phyloP scores from a whole-genome alignment of 2,888 invertebrate genomes.

The Ormyrus rosae region DNA sequence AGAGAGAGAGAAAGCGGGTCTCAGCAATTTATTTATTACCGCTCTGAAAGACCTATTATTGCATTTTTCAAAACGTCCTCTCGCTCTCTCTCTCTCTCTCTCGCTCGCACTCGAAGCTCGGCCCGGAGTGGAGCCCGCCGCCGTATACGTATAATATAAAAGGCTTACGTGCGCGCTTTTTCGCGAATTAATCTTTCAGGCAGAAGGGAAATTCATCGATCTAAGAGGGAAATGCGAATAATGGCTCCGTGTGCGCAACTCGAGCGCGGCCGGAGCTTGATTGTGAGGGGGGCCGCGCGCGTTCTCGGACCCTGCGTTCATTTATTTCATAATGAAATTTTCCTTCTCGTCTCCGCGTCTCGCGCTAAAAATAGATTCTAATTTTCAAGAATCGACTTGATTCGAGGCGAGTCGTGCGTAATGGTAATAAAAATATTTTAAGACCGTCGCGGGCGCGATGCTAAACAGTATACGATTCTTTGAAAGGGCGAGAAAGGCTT shows the following conservation, averaged over 20 bases:
- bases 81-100: conserved; percentile 22
- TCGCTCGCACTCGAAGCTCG: neutral
- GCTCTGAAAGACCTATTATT: conserved; percentile 72
- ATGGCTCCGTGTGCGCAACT: neutral
- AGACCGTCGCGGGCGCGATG: no score
- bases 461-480: neutral
- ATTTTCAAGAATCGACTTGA: no score
- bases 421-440: no score
- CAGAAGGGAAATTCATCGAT: conserved; percentile 50
- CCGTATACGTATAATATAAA: conserved; percentile 35
- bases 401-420: no score
- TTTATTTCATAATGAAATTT: conserved; percentile 6
- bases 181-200: conserved; percentile 49
- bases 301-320: neutral
- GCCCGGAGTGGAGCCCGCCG: neutral
- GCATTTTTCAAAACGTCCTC: conserved; percentile 71
- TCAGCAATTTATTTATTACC: conserved; percentile 76
- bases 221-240: conserved; percentile 14
- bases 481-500: neutral
- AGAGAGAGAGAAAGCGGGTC: conserved; percentile 60
- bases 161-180: conserved; percentile 53
- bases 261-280: neutral
- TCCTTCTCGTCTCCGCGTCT: neutral
- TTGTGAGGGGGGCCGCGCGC: neutral
- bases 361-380: no score